phyloP scores from a whole-genome alignment of 23 tunicate species.

The Pegea sp. region DNA sequence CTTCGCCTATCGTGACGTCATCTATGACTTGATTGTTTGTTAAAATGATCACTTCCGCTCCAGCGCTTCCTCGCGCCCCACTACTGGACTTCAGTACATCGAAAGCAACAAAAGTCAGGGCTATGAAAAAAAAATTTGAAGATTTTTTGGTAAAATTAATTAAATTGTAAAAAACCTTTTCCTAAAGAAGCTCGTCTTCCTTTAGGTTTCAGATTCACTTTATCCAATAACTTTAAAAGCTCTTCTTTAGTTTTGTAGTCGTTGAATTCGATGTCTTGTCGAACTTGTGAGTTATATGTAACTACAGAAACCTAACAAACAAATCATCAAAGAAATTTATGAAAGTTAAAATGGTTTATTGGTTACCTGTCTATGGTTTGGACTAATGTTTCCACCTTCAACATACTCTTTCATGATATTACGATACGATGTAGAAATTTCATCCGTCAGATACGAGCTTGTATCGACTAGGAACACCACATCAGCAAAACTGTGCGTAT shows the following conservation, averaged over 20 bases:
- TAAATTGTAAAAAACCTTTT: constrained; percentile 1
- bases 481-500: constrained; percentile 5
- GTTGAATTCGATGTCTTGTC: background rate
- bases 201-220: background rate
- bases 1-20: constrained; percentile 1
- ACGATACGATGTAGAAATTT: background rate
- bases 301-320: background rate
- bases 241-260: background rate
- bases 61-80: constrained; percentile 23
- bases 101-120: background rate
- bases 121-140: constrained; percentile 1
- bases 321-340: background rate
- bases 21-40: constrained; percentile 4
- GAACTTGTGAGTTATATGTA: background rate
- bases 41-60: constrained; percentile 15
- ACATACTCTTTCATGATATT: background rate
- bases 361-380: background rate
- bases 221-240: background rate
- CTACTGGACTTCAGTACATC: constrained; percentile 4
- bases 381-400: background rate
- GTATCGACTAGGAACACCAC: constrained; percentile 8
- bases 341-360: background rate
- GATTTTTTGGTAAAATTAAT: too few species aligned
- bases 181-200: background rate
- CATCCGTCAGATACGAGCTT: background rate